phyloP scores from a whole-genome alignment of 2,113 vertebrate genomes.

The Campylorhamphus procurvoides region DNA sequence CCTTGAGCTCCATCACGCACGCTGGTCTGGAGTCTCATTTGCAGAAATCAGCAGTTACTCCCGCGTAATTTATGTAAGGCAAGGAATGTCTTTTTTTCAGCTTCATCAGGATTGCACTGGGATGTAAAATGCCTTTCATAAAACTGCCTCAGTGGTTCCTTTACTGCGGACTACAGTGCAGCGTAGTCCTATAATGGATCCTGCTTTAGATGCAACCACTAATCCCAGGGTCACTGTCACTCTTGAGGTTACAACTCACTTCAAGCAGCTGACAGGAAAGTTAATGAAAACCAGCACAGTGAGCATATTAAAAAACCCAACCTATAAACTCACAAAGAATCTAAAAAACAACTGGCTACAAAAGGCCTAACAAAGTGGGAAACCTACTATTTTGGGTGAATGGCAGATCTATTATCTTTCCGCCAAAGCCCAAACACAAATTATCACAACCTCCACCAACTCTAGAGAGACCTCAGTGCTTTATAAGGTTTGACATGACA shows the following conservation, averaged over 20 bases:
- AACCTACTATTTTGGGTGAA: not conserved
- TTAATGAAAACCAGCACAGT: not conserved
- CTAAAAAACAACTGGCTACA: not conserved
- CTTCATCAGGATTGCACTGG: not conserved
- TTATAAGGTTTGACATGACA: not conserved
- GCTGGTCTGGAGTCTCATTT: not conserved
- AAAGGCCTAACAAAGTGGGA: not conserved
- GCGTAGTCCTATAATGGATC: not conserved
- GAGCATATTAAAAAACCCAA: not conserved
- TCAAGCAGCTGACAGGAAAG: not conserved
- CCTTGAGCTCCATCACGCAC: not conserved
- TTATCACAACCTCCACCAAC: not conserved
- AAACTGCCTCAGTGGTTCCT: not conserved
- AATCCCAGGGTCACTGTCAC: not conserved
- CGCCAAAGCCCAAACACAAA: not conserved
- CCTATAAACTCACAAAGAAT: not conserved
- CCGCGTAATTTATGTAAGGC: not conserved
- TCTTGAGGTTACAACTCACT: not conserved
- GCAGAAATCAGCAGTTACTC: not conserved
- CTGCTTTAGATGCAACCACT: not conserved
- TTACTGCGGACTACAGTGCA: not conserved
- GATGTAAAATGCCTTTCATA: not conserved
- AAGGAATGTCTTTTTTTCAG: not conserved
- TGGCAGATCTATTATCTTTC: not conserved
- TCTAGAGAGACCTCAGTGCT: not conserved